Base-by-base conservation (phyloP, 2,113 vertebrate species). In the Nicator chloris region DNA sequence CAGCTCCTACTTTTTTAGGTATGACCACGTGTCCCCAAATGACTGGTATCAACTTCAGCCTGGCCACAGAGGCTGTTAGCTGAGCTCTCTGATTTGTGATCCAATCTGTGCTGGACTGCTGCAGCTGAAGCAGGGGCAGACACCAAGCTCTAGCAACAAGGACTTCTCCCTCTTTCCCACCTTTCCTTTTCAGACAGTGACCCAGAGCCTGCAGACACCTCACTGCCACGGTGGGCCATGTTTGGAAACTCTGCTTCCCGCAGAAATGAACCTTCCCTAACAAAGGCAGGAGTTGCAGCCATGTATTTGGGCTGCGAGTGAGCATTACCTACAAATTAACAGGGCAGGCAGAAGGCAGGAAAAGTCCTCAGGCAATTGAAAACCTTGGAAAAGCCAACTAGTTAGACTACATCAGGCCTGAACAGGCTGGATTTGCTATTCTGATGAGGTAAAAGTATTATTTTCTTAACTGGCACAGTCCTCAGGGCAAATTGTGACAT, bases 181-280 rank as follows among this genome's bases (percentile, higher is more conserved):
- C 15, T 70, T 7, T 42, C 4, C 28, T 60, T 16, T 7, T 44
- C 1, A 1, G 28, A 28, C 6, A 6, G 19, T 33, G 59, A 71
- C 35, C 10, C 21, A 47, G 61, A 56, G 45, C 33, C 45, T 65
- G 66, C 37, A 66, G 66, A 23, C 1, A 5, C 42, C 56, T 70
- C 30, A 9, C 27, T 65, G 23, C 44, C 33, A 24, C 40, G 24
- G 35, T 16, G 56, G 26, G 23, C 18, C 0, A 0, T 19, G 44
- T 45, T 80, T 4, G 8, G 26, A 63, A 76, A 83, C 19, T 31
- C 56, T 30, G 9, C 11, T 71, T 63, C 51, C 47, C 0, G 0
- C 22, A 37, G 31, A 95, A 91, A 83, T 7, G 1, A 82, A 9
- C 35, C 13, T 71, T 68, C 15, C 12, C 40, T 40, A 61, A 39